Evolutionary conservation across 2,888 invertebrate species (phyloP).

Genomic region (Rotaria sp.): DNA sequence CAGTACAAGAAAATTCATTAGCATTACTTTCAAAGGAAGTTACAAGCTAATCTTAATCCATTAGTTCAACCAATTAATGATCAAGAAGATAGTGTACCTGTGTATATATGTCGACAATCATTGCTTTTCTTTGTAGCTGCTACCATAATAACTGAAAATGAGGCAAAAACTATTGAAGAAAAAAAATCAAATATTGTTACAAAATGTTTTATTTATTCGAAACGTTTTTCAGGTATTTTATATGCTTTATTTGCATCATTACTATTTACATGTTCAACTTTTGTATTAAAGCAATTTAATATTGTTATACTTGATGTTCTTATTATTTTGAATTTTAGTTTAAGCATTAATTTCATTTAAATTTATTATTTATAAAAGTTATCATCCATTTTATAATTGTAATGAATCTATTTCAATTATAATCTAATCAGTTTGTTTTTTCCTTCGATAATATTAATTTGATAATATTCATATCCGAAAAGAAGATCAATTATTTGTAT

Average conservation of each 20-base stretch:
- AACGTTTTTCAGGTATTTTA: not conserved
- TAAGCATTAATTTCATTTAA: not conserved
- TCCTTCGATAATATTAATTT: no score
- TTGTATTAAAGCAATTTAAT: not conserved
- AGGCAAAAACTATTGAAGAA: not conserved
- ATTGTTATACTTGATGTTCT: not conserved
- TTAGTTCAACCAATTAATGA: constrained; percentile 13
- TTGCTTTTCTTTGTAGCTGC: not conserved
- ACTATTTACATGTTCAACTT: not conserved
- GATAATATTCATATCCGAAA: no score
- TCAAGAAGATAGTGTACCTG: not conserved
- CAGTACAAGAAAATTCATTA: not conserved
- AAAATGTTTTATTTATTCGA: not conserved
- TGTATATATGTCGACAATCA: not conserved
- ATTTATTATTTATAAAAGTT: not conserved
- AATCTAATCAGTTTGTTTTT: no score
- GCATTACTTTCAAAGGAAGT: not conserved
- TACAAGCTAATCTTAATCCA: not conserved
- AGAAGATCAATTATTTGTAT: no score
- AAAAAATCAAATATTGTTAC: not conserved
- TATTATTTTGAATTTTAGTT: not conserved
- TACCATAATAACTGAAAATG: not conserved
- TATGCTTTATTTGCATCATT: not conserved
- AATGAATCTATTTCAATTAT: no score
- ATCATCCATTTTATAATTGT: not conserved